These are phyloP conservation scores for Pantala flavescens DNA, from an alignment of 1,140 invertebrate genomes.

Conservation along the genomic window DNA sequence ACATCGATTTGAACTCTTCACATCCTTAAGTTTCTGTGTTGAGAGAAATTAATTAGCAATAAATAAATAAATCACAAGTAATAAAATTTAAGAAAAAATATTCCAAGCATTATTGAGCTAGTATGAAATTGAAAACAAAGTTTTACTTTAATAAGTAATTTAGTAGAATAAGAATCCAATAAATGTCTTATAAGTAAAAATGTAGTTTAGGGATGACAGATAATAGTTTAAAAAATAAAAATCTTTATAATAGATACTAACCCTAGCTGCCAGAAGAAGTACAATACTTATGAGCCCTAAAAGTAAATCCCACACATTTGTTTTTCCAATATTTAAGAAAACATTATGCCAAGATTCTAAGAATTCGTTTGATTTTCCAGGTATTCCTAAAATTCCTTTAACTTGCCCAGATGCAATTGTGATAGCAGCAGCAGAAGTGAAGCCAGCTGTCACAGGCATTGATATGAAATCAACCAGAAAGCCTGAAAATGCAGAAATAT, in stretches of 20 bases:
- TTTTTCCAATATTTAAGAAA: conserved; percentile 31
- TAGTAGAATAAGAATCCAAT: no score
- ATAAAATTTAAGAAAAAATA: no score
- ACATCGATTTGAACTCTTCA: conserved; percentile 13
- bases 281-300: conserved; percentile 36
- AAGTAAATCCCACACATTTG: conserved; percentile 32
- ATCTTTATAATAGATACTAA: conserved; percentile 28
- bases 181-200: no score
- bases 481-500: conserved; percentile 30
- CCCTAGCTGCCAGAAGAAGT: conserved; percentile 25
- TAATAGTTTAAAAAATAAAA: conserved; percentile 13
- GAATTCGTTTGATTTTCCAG: conserved; percentile 33
- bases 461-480: conserved; percentile 51
- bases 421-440: conserved; percentile 55
- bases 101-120: no score
- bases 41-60: no score
- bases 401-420: conserved; percentile 54
- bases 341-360: conserved; percentile 36
- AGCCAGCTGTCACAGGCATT: conserved; percentile 53
- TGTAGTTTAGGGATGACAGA: no score
- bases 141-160: no score
- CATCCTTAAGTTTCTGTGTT: conserved; percentile 5
- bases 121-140: no score
- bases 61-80: no score
- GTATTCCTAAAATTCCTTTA: conserved; percentile 44